These are phyloP conservation scores for Tenrec ecaudatus DNA, from an alignment of 2,113 vertebrate species.

Conservation along the genomic window DNA sequence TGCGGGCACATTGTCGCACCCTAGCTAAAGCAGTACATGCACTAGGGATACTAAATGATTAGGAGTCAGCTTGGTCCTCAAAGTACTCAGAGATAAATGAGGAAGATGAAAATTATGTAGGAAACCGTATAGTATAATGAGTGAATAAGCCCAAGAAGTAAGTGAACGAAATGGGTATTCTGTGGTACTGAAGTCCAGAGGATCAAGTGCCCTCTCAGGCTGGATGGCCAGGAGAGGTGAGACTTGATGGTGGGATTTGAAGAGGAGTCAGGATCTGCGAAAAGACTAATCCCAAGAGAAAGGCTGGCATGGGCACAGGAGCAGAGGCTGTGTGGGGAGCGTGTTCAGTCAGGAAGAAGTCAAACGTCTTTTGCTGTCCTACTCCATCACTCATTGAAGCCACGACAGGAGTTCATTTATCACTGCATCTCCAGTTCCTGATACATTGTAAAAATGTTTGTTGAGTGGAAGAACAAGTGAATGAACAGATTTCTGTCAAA, in stretches of 20 bases:
- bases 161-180: background rate
- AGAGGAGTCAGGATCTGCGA: background rate
- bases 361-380: background rate
- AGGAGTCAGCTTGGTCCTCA: background rate
- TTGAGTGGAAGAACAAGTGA: conserved; percentile 41
- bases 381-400: background rate
- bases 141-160: background rate
- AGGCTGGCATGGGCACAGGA: background rate
- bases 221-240: background rate
- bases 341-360: background rate
- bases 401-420: background rate
- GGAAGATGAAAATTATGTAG: background rate
- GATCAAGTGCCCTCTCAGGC: background rate
- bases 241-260: background rate
- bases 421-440: background rate
- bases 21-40: conserved; percentile 1
- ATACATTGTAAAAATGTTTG: background rate
- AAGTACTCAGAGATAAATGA: conserved; percentile 3
- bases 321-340: background rate
- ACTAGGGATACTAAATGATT: background rate
- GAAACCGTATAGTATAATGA: background rate
- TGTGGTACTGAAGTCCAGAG: background rate
- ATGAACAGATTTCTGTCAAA: conserved; percentile 37
- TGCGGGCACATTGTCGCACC: background rate
- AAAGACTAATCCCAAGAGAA: background rate